These are phyloP conservation scores for Plagodis pulveraria DNA, from an alignment of 2,888 invertebrate genomes.

Conservation along the genomic window DNA sequence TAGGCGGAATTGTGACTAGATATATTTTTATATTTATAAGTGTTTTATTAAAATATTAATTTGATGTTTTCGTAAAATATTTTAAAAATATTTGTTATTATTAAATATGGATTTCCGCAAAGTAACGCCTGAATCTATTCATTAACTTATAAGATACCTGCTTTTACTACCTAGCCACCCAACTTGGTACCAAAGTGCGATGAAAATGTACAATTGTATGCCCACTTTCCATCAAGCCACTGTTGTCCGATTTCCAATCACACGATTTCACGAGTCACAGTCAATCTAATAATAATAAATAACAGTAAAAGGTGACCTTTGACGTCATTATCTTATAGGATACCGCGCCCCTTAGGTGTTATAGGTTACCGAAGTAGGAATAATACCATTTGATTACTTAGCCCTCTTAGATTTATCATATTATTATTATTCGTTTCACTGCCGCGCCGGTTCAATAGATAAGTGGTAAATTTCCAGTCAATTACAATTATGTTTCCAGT, in stretches of 20 bases:
- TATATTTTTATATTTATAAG: too few relatives aligned
- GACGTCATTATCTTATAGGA: conserved; percentile 23
- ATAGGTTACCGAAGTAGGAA: conserved; percentile 34
- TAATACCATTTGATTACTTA: conserved; percentile 43
- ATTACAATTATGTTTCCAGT: too few relatives aligned
- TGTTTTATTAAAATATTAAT: too few relatives aligned
- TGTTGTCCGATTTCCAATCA: conserved; percentile 15
- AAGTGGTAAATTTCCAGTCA: background rate
- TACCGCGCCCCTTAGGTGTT: conserved; percentile 32
- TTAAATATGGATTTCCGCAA: too few relatives aligned
- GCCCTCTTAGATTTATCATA: conserved; percentile 45
- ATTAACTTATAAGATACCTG: too few relatives aligned
- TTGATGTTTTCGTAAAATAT: too few relatives aligned
- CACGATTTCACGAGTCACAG: conserved; percentile 29
- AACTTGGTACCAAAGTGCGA: too few relatives aligned
- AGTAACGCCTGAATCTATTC: too few relatives aligned
- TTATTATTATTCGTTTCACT: conserved; percentile 41
- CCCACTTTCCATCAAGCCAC: background rate
- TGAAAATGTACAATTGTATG: background rate
- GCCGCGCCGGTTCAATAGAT: conserved; percentile 16
- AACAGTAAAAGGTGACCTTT: conserved; percentile 30
- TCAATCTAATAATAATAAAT: conserved; percentile 32
- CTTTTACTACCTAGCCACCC: too few relatives aligned
- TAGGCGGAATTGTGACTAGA: too few relatives aligned
- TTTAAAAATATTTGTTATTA: too few relatives aligned